A percentile compares a stretch with the other conserved stretches of the same genome.
These are phyloP conservation scores for Brachionus rotundiformis DNA, from an alignment of 1,140 invertebrate genomes.

Conservation along the genomic window DNA sequence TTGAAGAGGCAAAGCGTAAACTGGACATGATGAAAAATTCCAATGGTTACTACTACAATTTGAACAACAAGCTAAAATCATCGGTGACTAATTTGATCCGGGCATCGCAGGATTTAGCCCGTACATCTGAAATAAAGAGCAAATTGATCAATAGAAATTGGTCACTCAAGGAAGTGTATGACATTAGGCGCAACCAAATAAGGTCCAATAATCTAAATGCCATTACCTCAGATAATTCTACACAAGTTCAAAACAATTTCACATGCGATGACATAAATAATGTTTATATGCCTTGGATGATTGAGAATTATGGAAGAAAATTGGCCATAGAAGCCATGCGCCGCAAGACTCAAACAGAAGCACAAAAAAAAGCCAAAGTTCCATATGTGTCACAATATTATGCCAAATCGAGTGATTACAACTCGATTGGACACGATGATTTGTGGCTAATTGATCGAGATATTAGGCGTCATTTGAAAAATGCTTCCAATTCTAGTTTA, in stretches of 20 bases:
- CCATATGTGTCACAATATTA: slow-evolving; percentile 46
- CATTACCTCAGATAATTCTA: not conserved
- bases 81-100: slow-evolving; percentile 37
- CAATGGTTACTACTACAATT: slow-evolving; percentile 22
- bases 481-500: not conserved
- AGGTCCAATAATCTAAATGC: not conserved
- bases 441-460: slow-evolving; percentile 19
- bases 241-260: not conserved
- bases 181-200: slow-evolving; percentile 12
- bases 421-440: not conserved
- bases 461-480: not conserved
- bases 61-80: slow-evolving; percentile 35
- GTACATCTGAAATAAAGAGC: not conserved
- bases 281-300: slow-evolving; percentile 42
- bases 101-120: slow-evolving; percentile 38
- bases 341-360: not conserved
- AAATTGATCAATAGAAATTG: slow-evolving; percentile 26
- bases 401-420: not conserved
- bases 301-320: slow-evolving; percentile 29
- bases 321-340: slow-evolving; percentile 2
- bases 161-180: slow-evolving; percentile 36
- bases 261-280: not conserved
- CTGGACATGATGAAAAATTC: slow-evolving; percentile 21
- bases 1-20: slow-evolving; percentile 21
- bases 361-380: not conserved